These are phyloP conservation scores for Orchesellides sinensis DNA, from an alignment of 2,888 invertebrate species.

Conservation along the genomic window DNA sequence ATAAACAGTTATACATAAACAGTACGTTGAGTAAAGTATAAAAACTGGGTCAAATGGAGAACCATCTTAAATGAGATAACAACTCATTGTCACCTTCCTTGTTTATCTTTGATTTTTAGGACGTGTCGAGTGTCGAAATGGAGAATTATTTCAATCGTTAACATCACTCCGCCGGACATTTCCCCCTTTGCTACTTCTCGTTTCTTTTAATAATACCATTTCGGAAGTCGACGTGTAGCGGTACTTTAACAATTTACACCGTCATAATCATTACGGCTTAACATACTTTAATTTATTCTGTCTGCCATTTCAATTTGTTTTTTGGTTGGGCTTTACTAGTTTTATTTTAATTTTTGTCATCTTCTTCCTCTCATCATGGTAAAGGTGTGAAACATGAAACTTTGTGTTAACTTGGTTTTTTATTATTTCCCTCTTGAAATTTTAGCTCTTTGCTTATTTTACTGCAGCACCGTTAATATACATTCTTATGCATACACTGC, in stretches of 20 bases:
- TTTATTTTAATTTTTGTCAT: conserved; percentile 25
- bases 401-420: no score
- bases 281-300: not conserved
- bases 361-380: no score
- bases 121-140: conserved; percentile 45
- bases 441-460: no score
- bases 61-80: conserved; percentile 27
- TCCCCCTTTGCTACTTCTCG: not conserved
- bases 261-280: not conserved
- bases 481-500: no score
- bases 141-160: conserved; percentile 49
- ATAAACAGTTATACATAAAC: not conserved
- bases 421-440: no score
- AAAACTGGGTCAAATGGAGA: conserved; percentile 45
- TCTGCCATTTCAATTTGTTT: conserved; percentile 43
- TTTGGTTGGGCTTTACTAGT: conserved; percentile 11
- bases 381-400: conserved; percentile 34
- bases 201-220: not conserved
- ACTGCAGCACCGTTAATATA: no score
- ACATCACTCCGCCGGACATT: conserved; percentile 2
- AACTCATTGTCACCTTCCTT: conserved; percentile 49
- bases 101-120: conserved; percentile 27
- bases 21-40: not conserved
- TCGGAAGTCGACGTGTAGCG: not conserved
- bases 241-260: no score